These are phyloP conservation scores for Drosophila cardini DNA, from an alignment of 1,140 invertebrate species.

Conservation along the genomic window DNA sequence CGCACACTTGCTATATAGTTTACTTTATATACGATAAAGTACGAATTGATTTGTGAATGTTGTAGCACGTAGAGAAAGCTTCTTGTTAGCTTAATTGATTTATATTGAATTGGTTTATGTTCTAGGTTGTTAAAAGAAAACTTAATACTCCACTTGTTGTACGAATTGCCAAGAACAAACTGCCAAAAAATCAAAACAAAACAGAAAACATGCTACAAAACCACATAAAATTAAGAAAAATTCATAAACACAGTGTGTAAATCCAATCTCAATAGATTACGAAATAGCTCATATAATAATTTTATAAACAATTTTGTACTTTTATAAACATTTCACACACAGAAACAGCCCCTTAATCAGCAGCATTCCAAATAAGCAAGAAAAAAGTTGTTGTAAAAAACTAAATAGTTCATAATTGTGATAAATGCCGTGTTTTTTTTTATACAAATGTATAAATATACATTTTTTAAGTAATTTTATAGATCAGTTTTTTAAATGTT, in stretches of 20 bases:
- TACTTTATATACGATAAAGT: slow-evolving; percentile 37
- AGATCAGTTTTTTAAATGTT: slow-evolving; percentile 72
- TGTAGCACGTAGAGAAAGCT: slow-evolving; percentile 66
- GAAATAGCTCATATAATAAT: not conserved
- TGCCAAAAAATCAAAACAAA: not conserved
- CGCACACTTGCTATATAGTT: slow-evolving; percentile 45
- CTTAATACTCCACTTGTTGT: slow-evolving; percentile 44
- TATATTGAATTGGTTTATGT: slow-evolving; percentile 56
- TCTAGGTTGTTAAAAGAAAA: slow-evolving; percentile 43
- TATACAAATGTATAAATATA: slow-evolving; percentile 42
- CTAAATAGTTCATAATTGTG: slow-evolving; percentile 74
- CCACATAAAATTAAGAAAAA: slow-evolving; percentile 24
- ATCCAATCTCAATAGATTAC: slow-evolving; percentile 22
- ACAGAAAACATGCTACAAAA: slow-evolving; percentile 11
- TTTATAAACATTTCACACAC: slow-evolving; percentile 56
- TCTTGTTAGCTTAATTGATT: slow-evolving; percentile 72
- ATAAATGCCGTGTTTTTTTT: slow-evolving; percentile 70
- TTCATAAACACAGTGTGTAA: slow-evolving; percentile 33
- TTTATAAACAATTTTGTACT: slow-evolving; percentile 72
- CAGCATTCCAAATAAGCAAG: slow-evolving; percentile 54
- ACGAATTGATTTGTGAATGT: slow-evolving; percentile 46
- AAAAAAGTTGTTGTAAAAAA: slow-evolving; percentile 42
- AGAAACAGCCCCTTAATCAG: slow-evolving; percentile 37
- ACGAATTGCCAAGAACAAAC: slow-evolving; percentile 62
- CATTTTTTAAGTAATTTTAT: slow-evolving; percentile 54